Evolutionary conservation across 2,797 vertebrate genomes (phyloP).

Genomic region (Okamejei kenojei): DNA sequence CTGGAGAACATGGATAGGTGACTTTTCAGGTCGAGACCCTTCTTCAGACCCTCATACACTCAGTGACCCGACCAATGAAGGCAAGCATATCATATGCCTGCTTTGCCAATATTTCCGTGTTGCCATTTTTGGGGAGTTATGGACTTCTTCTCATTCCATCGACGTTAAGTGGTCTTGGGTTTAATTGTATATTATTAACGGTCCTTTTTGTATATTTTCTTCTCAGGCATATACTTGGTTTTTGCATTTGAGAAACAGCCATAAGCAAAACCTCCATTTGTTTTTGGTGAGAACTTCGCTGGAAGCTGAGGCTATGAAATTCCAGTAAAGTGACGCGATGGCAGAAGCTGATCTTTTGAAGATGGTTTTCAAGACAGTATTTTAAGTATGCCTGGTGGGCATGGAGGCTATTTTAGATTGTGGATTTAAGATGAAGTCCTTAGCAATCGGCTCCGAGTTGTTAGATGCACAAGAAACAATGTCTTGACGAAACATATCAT

Average conservation of each 20-base stretch:
- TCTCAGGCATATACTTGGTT: conserved; percentile 84
- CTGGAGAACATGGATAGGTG: no score
- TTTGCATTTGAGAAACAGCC: conserved; percentile 87
- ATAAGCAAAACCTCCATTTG: background rate
- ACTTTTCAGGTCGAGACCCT: no score
- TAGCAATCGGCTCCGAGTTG: background rate
- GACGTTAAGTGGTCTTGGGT: no score
- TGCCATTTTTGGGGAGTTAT: no score
- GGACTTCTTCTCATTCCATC: no score
- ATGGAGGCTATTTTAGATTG: background rate
- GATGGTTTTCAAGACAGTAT: conserved; percentile 8
- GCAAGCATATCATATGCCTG: no score
- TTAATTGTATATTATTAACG: conserved; percentile 5
- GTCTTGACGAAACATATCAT: background rate
- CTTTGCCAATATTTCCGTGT: no score
- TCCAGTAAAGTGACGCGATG: background rate
- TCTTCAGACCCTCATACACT: no score
- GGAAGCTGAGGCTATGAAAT: background rate
- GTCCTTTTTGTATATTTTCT: conserved; percentile 38
- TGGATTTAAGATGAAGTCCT: background rate
- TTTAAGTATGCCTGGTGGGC: background rate
- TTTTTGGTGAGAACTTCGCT: background rate
- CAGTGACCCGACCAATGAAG: no score
- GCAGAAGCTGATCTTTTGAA: background rate
- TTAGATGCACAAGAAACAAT: background rate